Conservation (phyloP, 2,888 invertebrate genomes). For the Ormyrus rosae region DNA sequence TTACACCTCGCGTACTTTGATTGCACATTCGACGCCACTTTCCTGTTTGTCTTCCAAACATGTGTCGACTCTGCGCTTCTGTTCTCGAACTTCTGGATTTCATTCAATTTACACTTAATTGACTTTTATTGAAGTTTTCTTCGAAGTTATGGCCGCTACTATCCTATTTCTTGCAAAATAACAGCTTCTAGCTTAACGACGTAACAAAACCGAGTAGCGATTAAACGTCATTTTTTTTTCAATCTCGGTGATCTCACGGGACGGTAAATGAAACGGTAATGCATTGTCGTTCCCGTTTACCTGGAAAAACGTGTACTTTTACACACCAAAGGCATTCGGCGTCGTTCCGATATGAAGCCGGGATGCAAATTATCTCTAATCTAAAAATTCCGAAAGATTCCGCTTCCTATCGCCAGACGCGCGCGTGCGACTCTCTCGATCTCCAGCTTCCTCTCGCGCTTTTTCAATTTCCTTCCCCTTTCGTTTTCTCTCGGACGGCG, state of each 20-base stretch:
- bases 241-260: background rate
- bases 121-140: background rate
- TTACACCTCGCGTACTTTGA: conserved; percentile 3
- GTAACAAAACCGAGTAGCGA: background rate
- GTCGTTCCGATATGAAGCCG: no score
- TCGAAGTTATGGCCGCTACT: no score
- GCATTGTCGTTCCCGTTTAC: no score
- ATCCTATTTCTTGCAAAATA: no score
- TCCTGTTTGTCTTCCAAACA: background rate
- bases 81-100: background rate
- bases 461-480: conserved; percentile 38
- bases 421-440: background rate
- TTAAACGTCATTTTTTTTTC: background rate
- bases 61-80: background rate
- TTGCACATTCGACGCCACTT: conserved; percentile 5
- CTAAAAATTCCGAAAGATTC: no score
- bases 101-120: background rate
- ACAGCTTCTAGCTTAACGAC: no score
- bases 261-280: no score
- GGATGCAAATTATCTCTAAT: no score
- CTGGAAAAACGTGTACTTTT: no score
- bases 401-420: no score
- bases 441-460: background rate
- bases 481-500: conserved; percentile 34
- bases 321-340: no score